Conservation (phyloP, 2,888 invertebrate genomes). For the Platerodrilus igneus region DNA sequence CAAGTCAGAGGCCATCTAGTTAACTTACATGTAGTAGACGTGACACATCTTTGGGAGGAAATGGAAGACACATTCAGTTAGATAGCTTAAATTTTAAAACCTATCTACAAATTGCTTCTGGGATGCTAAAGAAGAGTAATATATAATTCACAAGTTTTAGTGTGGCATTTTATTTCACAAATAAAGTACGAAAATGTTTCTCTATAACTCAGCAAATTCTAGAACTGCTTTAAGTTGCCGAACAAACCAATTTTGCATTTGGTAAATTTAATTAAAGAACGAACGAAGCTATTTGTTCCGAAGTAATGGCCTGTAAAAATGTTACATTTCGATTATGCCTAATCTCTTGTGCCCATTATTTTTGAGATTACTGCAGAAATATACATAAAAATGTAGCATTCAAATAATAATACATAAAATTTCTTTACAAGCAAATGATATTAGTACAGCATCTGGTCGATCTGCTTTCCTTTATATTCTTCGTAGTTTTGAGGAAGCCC, state of each 20-base stretch:
- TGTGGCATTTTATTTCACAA: constrained; percentile 29
- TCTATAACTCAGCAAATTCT: constrained; percentile 26
- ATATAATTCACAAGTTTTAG: constrained; percentile 35
- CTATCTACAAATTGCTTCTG: constrained; percentile 40
- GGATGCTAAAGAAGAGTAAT: constrained; percentile 30
- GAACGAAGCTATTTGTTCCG: constrained; percentile 29
- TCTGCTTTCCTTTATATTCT: constrained; percentile 25
- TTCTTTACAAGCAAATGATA: constrained; percentile 26
- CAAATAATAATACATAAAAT: constrained; percentile 29
- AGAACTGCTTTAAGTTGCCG: constrained; percentile 24
- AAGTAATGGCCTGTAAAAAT: constrained; percentile 39
- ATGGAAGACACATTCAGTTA: constrained; percentile 33
- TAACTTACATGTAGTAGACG: constrained; percentile 35
- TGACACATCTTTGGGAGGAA: constrained; percentile 38
- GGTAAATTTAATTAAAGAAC: constrained; percentile 36
- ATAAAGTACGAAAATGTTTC: constrained; percentile 31
- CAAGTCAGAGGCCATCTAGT: constrained; percentile 32
- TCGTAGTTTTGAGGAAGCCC: constrained; percentile 20
- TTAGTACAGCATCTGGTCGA: constrained; percentile 29
- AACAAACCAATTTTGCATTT: constrained; percentile 22
- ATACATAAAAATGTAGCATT: constrained; percentile 25
- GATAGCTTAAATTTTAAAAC: constrained; percentile 43
- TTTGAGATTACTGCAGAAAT: constrained; percentile 26
- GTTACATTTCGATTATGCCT: constrained; percentile 36
- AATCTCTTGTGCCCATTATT: constrained; percentile 31